Conservation (phyloP, 2,113 vertebrate species). For the Mystacornis crossleyi region DNA sequence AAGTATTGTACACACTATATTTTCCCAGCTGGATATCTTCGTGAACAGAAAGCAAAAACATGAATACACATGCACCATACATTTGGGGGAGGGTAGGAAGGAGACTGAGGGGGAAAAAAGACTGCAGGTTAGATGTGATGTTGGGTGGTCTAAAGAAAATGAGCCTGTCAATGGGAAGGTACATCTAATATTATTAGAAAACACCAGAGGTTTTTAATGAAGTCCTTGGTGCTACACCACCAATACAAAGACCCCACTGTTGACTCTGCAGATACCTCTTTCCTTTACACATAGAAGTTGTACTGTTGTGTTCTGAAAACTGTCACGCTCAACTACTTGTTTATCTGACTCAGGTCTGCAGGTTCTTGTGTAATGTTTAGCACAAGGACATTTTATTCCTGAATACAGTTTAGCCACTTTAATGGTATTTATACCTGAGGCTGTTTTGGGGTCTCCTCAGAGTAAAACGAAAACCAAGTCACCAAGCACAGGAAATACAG, state of each 20-base stretch:
- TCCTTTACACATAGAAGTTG: background rate
- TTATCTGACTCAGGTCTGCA: background rate
- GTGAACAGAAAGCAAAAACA: slow-evolving; percentile 79
- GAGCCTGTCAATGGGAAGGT: slow-evolving; percentile 27
- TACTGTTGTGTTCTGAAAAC: background rate
- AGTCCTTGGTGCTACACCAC: background rate
- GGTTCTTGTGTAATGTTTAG: background rate
- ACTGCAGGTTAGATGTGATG: slow-evolving; percentile 56
- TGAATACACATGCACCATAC: slow-evolving; percentile 71
- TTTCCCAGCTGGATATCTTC: slow-evolving; percentile 84
- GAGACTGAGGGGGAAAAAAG: background rate
- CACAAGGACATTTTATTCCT: background rate
- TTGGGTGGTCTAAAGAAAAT: slow-evolving; percentile 70
- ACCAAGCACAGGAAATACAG: background rate
- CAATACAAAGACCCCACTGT: background rate
- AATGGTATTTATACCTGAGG: background rate
- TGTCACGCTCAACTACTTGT: background rate
- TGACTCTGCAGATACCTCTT: background rate
- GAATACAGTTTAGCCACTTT: background rate
- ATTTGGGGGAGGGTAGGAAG: slow-evolving; percentile 29
- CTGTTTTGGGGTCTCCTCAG: background rate
- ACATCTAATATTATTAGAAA: slow-evolving; percentile 11
- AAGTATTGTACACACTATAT: slow-evolving; percentile 81
- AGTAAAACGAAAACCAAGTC: background rate
- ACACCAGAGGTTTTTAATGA: background rate